A percentile compares a stretch with the other conserved stretches of the same genome.
Evolutionary conservation across 2,797 vertebrate species (phyloP).

Genomic region (Sebastes baramenuke): DNA sequence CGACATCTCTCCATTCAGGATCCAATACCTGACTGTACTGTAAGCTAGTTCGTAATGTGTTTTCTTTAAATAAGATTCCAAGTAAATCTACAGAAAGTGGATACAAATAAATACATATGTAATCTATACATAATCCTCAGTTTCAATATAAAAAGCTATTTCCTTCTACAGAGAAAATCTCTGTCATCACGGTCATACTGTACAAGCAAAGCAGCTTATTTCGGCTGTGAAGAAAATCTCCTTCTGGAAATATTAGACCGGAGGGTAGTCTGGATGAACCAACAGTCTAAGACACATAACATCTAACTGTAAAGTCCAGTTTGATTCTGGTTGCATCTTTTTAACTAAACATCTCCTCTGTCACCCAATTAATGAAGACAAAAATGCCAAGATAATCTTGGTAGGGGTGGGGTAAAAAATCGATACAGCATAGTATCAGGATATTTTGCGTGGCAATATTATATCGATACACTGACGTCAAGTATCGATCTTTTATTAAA

Average conservation of each 20-base stretch:
- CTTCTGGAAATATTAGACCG: neutral
- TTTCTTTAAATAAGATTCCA: slow-evolving; percentile 27
- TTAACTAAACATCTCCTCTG: neutral
- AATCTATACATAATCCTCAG: slow-evolving; percentile 10
- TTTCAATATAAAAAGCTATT: neutral
- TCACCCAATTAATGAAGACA: neutral
- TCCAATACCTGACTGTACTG: neutral
- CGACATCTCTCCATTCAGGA: neutral
- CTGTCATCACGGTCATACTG: neutral
- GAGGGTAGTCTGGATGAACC: neutral
- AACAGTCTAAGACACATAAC: neutral
- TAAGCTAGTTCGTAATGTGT: neutral
- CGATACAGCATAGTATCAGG: no score
- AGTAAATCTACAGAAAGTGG: neutral
- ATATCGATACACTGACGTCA: no score
- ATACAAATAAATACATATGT: neutral
- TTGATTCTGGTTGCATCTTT: neutral
- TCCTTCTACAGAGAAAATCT: neutral
- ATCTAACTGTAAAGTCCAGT: neutral
- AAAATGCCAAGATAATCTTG: neutral
- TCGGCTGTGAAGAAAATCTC: slow-evolving; percentile 7
- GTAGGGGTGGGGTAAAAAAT: no score
- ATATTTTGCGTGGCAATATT: no score
- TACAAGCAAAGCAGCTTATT: neutral
- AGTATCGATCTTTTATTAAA: no score